A percentile compares a stretch with the other conserved stretches of the same genome.
Conservation (phyloP, 1,140 invertebrate genomes). For the Leptoteleia sp. region DNA sequence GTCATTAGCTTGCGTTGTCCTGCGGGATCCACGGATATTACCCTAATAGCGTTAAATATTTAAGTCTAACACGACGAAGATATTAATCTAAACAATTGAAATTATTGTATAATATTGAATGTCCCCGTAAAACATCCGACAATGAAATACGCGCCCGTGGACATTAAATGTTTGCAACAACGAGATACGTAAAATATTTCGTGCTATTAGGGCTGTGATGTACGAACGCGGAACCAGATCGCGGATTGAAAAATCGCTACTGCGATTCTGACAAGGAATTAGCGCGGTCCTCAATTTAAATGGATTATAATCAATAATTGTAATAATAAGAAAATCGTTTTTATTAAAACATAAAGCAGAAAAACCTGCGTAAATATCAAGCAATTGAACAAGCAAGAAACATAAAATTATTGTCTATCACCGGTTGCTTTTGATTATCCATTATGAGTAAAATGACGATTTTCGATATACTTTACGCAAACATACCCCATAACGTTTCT, state of each 20-base stretch:
- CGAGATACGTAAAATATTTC: constrained; percentile 37
- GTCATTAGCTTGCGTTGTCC: constrained; percentile 5
- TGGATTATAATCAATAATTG: constrained; percentile 43
- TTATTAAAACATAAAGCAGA: no score
- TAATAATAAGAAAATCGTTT: constrained; percentile 15
- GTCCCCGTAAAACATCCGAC: background rate
- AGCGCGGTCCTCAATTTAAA: constrained; percentile 13
- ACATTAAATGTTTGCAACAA: background rate
- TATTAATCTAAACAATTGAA: background rate
- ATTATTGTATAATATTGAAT: background rate
- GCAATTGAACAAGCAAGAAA: constrained; percentile 10
- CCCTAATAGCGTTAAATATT: constrained; percentile 46
- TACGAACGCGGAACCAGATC: constrained; percentile 34
- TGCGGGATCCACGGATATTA: constrained; percentile 36
- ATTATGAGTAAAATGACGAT: background rate
- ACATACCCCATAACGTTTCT: constrained; percentile 1
- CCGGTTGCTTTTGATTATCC: background rate
- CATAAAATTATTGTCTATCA: constrained; percentile 26
- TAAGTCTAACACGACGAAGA: constrained; percentile 1
- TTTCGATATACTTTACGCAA: constrained; percentile 12
- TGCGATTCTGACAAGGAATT: constrained; percentile 62
- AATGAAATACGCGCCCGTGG: background rate
- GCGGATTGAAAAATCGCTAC: constrained; percentile 43
- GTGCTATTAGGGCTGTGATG: constrained; percentile 35
- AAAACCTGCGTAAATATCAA: constrained; percentile 5